phyloP scores from a whole-genome alignment of 2,113 vertebrate species.

The Apus apus region DNA sequence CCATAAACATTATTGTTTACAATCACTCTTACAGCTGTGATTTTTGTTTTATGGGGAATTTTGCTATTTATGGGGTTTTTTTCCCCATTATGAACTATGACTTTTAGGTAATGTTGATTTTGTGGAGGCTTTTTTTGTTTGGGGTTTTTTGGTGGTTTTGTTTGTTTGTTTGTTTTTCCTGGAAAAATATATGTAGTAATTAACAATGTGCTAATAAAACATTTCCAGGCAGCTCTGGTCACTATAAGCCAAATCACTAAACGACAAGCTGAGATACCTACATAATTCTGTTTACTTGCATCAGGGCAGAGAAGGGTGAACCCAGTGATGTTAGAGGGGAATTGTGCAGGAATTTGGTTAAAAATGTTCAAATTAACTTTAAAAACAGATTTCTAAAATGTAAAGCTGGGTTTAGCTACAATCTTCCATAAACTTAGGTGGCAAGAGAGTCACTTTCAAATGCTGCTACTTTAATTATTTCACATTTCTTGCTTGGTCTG shows the following conservation, averaged over 20 bases:
- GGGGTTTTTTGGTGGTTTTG: too few relatives aligned
- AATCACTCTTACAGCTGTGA: neutral
- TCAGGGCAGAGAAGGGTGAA: neutral
- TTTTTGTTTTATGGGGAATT: neutral
- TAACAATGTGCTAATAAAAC: neutral
- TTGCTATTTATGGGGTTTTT: neutral
- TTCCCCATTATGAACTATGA: neutral
- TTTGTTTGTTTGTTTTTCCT: too few relatives aligned
- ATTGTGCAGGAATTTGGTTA: neutral
- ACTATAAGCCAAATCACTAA: neutral
- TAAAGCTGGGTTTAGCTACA: neutral
- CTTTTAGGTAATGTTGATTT: neutral
- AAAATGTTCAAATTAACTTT: neutral
- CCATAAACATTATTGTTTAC: neutral
- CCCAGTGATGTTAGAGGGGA: neutral
- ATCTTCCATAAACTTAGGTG: neutral
- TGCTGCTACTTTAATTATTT: neutral
- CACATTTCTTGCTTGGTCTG: neutral
- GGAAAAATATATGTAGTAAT: neutral
- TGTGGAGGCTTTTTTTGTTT: too few relatives aligned
- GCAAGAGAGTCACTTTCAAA: neutral
- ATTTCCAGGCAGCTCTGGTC: neutral
- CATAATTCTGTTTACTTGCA: neutral
- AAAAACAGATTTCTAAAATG: neutral
- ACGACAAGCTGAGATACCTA: neutral